A percentile compares a stretch with the other conserved stretches of the same genome.
These are phyloP conservation scores for Numida meleagris DNA, from an alignment of 2,113 vertebrate species.

Conservation along the genomic window DNA sequence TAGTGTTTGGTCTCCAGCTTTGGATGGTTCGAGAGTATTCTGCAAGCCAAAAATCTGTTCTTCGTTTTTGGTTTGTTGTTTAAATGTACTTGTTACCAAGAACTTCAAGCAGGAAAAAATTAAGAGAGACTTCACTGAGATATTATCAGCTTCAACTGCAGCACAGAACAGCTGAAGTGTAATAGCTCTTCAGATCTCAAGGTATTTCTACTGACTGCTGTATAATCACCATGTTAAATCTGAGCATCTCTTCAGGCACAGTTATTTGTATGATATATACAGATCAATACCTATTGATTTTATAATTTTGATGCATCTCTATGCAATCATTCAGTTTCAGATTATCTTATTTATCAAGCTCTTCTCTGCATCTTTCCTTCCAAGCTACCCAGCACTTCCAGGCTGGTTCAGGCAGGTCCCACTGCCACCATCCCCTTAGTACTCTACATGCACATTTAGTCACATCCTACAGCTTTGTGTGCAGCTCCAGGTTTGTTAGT, in stretches of 20 bases:
- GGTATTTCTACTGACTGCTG: slow-evolving; percentile 38
- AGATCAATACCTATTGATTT: slow-evolving; percentile 73
- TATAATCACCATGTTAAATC: slow-evolving; percentile 67
- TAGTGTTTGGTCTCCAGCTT: slow-evolving; percentile 23
- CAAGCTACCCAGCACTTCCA: not conserved
- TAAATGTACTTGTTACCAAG: slow-evolving; percentile 47
- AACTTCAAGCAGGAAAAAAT: slow-evolving; percentile 25
- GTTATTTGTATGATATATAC: slow-evolving; percentile 72
- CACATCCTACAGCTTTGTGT: not conserved
- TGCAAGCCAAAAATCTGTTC: slow-evolving; percentile 50
- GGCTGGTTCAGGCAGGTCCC: not conserved
- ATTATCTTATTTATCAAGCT: slow-evolving; percentile 62
- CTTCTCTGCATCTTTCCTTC: not conserved
- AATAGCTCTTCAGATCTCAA: slow-evolving; percentile 28
- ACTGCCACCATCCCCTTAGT: not conserved
- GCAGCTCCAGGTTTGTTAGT: no score
- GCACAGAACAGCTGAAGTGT: not conserved
- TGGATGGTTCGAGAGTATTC: slow-evolving; percentile 30
- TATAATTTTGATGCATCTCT: slow-evolving; percentile 72
- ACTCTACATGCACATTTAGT: not conserved
- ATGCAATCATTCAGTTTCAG: slow-evolving; percentile 42
- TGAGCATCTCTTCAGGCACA: slow-evolving; percentile 54
- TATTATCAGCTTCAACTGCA: slow-evolving; percentile 18
- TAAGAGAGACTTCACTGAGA: slow-evolving; percentile 4
- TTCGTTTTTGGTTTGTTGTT: not conserved